Conservation (phyloP, 1,140 invertebrate species). For the Drosophila punjabiensis region DNA sequence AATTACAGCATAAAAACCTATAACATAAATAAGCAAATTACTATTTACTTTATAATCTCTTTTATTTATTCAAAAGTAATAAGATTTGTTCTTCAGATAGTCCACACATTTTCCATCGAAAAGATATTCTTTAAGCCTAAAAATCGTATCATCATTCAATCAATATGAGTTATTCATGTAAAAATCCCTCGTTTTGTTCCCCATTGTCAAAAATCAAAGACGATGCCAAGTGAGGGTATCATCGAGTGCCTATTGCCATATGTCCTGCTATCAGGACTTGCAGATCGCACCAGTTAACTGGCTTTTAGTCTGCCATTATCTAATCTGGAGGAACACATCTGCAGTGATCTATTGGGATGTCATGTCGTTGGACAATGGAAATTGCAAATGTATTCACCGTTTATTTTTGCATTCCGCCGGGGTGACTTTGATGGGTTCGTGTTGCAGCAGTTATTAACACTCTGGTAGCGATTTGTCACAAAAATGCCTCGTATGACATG, state of each 20-base stretch:
- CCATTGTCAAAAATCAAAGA: constrained; percentile 7
- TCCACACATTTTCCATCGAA: neutral
- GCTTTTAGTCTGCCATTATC: constrained; percentile 36
- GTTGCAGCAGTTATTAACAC: constrained; percentile 71
- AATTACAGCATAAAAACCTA: too few relatives aligned
- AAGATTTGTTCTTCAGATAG: neutral
- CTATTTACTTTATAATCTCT: neutral
- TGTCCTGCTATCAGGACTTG: constrained; percentile 19
- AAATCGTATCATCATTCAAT: constrained; percentile 1
- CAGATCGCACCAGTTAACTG: constrained; percentile 44
- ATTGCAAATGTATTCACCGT: constrained; percentile 34
- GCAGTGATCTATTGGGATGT: constrained; percentile 66
- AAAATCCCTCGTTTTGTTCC: constrained; percentile 5
- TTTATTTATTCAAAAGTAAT: neutral
- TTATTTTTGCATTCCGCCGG: constrained; percentile 29
- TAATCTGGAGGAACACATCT: constrained; percentile 61
- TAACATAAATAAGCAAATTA: too few relatives aligned
- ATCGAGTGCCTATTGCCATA: constrained; percentile 16
- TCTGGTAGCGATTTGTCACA: constrained; percentile 77
- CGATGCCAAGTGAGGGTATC: constrained; percentile 12
- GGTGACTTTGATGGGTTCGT: constrained; percentile 50
- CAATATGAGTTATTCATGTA: constrained; percentile 28
- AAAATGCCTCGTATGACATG: constrained; percentile 73
- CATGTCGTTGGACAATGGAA: constrained; percentile 33
- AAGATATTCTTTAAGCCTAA: neutral